phyloP scores from a whole-genome alignment of 2,797 vertebrate species.

The Apodemus agrarius region DNA sequence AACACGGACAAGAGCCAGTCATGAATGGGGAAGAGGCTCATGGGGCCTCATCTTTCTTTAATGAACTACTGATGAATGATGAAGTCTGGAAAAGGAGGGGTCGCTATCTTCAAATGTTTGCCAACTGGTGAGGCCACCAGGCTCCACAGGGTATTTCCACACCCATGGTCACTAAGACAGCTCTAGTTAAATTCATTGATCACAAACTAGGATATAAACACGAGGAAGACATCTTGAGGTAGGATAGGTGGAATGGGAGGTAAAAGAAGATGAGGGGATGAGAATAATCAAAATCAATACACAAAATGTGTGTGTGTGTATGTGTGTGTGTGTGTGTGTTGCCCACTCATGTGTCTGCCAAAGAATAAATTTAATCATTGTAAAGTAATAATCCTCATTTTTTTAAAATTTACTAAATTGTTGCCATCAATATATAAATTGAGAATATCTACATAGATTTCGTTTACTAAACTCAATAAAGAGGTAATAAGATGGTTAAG shows the following conservation, averaged over 20 bases:
- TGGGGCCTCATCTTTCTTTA: background rate
- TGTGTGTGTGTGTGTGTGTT: background rate
- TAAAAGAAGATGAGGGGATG: background rate
- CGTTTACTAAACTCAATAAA: constrained; percentile 41
- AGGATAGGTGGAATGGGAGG: too few relatives aligned
- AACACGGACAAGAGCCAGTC: background rate
- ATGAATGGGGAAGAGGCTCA: too few relatives aligned
- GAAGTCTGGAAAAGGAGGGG: background rate
- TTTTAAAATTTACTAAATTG: background rate
- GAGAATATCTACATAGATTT: constrained; percentile 6
- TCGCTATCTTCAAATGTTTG: background rate
- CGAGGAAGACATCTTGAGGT: background rate
- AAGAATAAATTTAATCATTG: background rate
- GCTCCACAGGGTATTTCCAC: too few relatives aligned
- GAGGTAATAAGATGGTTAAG: constrained; percentile 52
- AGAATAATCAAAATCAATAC: background rate
- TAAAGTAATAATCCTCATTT: background rate
- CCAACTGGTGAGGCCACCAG: background rate
- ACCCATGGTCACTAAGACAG: background rate
- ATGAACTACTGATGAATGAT: background rate
- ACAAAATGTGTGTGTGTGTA: background rate
- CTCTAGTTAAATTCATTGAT: background rate
- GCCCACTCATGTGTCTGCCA: background rate
- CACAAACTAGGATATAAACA: background rate
- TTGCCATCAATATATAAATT: constrained; percentile 32